These are phyloP conservation scores for Crypturellus tataupa DNA, from an alignment of 2,797 vertebrate species.

Conservation along the genomic window DNA sequence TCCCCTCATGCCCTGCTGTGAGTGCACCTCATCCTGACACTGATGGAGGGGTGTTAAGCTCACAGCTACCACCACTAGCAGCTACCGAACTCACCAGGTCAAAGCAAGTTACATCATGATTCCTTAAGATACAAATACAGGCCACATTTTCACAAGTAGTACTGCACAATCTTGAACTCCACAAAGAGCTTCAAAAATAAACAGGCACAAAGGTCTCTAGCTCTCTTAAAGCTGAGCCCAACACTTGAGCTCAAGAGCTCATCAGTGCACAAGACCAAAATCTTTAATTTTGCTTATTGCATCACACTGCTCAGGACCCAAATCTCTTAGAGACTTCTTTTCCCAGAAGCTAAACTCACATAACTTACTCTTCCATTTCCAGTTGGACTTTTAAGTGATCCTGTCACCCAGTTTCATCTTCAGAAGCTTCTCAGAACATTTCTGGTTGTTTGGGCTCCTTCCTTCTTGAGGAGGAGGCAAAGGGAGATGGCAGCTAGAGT, in stretches of 20 bases:
- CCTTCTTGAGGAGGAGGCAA: not conserved
- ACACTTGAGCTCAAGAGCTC: not conserved
- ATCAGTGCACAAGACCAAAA: not conserved
- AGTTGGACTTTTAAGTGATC: rapidly evolving
- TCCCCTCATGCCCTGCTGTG: not conserved
- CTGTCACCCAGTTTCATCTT: not conserved
- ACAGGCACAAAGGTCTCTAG: not conserved
- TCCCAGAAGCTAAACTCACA: not conserved
- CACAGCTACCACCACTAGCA: not conserved
- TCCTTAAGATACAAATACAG: not conserved
- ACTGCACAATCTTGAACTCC: not conserved
- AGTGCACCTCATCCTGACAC: not conserved
- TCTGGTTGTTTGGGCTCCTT: not conserved
- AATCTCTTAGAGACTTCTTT: not conserved
- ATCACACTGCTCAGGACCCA: not conserved
- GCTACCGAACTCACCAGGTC: rapidly evolving
- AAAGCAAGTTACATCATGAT: rapidly evolving
- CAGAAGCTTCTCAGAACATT: not conserved
- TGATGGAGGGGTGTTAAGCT: not conserved
- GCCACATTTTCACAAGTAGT: not conserved
- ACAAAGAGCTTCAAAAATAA: not conserved
- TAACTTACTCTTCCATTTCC: not conserved
- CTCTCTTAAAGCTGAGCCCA: not conserved
- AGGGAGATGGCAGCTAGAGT: not conserved
- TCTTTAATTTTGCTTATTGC: not conserved